These are phyloP conservation scores for Leptinotarsa texana DNA, from an alignment of 1,140 invertebrate species.

Conservation along the genomic window DNA sequence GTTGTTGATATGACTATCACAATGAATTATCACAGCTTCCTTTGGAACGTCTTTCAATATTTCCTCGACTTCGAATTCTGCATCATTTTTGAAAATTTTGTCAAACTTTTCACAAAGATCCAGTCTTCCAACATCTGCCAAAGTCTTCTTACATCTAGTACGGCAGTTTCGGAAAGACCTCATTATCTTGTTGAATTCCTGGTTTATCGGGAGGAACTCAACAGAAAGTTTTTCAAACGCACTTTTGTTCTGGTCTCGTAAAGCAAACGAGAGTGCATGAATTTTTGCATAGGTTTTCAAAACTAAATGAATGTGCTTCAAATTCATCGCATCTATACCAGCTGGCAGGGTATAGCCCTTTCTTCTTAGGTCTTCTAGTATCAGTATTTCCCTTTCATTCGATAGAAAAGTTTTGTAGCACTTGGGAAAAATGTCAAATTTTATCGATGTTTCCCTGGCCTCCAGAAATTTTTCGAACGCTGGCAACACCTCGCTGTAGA, in stretches of 20 bases:
- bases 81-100: background rate
- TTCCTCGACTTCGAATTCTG: too few species aligned
- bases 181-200: background rate
- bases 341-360: constrained; percentile 57
- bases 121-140: background rate
- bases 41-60: background rate
- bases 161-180: background rate
- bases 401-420: constrained; percentile 53
- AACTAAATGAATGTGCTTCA: constrained; percentile 56
- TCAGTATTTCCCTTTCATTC: constrained; percentile 57
- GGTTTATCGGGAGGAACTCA: background rate
- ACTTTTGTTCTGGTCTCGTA: constrained; percentile 55
- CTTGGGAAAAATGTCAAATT: constrained; percentile 44
- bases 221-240: background rate
- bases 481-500: constrained; percentile 42
- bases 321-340: constrained; percentile 54
- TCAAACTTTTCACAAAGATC: constrained; percentile 1
- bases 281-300: constrained; percentile 60
- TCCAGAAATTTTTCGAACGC: constrained; percentile 39
- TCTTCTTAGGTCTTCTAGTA: constrained; percentile 61
- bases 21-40: constrained; percentile 60
- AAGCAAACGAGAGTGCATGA: constrained; percentile 61
- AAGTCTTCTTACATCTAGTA: background rate
- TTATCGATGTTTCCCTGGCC: constrained; percentile 29
- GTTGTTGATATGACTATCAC: constrained; percentile 63